phyloP scores from a whole-genome alignment of 2,797 vertebrate species.

The Ptychadena robeensis region DNA sequence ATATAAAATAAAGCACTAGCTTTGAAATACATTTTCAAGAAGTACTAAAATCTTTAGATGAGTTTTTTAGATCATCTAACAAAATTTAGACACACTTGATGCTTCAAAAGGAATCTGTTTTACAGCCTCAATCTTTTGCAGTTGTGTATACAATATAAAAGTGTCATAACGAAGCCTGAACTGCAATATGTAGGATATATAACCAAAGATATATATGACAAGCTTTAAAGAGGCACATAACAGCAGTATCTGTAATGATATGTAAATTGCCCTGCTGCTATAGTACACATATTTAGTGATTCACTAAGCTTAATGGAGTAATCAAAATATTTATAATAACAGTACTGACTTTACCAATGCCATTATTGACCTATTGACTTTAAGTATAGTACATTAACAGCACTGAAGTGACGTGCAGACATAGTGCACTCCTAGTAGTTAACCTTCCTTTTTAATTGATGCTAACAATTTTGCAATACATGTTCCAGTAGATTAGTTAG shows the following conservation, averaged over 20 bases:
- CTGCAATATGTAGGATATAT: background rate
- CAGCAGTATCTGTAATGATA: background rate
- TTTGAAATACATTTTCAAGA: background rate
- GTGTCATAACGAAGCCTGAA: background rate
- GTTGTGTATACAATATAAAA: background rate
- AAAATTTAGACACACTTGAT: background rate
- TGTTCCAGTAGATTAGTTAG: constrained; percentile 5
- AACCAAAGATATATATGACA: background rate
- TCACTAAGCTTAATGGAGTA: background rate
- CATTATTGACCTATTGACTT: background rate
- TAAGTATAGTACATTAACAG: background rate
- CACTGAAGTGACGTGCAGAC: too few relatives aligned
- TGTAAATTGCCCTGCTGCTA: background rate
- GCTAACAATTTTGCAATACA: constrained; percentile 15
- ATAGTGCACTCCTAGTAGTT: background rate
- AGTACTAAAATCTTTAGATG: background rate
- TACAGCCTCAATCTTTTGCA: background rate
- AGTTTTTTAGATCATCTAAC: background rate
- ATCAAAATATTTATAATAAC: background rate
- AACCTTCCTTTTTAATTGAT: background rate
- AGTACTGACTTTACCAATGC: background rate
- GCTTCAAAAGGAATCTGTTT: background rate
- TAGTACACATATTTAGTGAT: background rate
- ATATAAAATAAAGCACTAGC: background rate
- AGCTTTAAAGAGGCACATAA: background rate